These are phyloP conservation scores for Arctocebus calabarensis DNA, from an alignment of 2,797 vertebrate genomes.

Conservation along the genomic window DNA sequence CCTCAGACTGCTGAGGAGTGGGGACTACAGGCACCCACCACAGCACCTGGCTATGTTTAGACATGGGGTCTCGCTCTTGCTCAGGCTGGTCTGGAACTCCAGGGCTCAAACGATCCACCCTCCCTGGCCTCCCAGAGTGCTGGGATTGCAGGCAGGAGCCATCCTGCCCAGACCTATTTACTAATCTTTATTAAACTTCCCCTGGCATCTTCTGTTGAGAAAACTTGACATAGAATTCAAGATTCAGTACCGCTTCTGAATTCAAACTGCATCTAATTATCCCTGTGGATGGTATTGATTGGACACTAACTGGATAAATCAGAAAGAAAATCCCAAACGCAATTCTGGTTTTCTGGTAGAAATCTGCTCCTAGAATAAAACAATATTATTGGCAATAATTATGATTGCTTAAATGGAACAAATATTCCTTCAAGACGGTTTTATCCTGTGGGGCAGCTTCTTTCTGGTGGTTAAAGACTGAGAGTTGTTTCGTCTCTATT, in stretches of 20 bases:
- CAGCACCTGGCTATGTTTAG: no score
- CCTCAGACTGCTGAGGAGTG: no score
- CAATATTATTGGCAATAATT: background rate
- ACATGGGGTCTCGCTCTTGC: no score
- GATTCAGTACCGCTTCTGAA: constrained; percentile 7
- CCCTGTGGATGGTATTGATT: background rate
- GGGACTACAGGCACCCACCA: no score
- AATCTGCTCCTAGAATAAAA: constrained; percentile 6
- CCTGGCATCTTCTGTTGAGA: background rate
- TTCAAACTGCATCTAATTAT: constrained; percentile 8
- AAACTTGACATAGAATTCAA: constrained; percentile 48
- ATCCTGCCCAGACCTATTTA: background rate
- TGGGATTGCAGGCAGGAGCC: no score
- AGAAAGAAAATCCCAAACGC: background rate
- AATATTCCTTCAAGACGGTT: background rate
- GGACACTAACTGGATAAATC: background rate
- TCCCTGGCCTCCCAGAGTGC: no score
- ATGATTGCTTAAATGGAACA: background rate
- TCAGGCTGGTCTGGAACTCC: no score
- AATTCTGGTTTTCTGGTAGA: background rate
- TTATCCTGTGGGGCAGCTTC: background rate
- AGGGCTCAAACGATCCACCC: no score
- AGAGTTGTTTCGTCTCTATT: background rate
- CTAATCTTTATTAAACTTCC: constrained; percentile 10
- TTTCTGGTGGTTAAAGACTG: background rate